These are phyloP conservation scores for Vidua macroura DNA, from an alignment of 2,113 vertebrate species.

Conservation along the genomic window DNA sequence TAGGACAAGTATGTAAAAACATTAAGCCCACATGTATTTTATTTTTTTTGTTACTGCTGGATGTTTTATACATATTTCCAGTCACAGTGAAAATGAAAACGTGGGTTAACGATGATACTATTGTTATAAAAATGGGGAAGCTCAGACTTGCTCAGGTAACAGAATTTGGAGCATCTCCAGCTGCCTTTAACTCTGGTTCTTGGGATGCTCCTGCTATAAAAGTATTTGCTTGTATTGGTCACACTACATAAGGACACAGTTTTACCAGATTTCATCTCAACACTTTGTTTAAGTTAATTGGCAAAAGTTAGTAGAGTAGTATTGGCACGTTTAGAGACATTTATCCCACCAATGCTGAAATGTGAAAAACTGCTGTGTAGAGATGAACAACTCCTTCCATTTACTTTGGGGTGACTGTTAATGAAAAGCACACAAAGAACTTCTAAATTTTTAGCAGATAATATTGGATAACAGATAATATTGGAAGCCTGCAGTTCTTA, in stretches of 20 bases:
- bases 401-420: not conserved
- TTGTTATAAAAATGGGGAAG: not conserved
- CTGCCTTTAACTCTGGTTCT: not conserved
- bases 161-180: not conserved
- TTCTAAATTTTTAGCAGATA: not conserved
- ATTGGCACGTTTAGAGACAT: not conserved
- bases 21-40: not conserved
- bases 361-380: not conserved
- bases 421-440: not conserved
- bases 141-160: not conserved
- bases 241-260: not conserved
- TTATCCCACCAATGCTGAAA: not conserved
- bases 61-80: not conserved
- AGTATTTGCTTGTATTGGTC: not conserved
- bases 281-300: not conserved
- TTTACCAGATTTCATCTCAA: not conserved
- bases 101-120: not conserved
- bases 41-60: not conserved
- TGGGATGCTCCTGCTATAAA: not conserved
- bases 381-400: accelerated
- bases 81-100: not conserved
- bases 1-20: not conserved
- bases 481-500: not conserved
- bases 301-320: not conserved
- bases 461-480: not conserved